Conservation (phyloP, 64 coral and sea anemone species). For the Stichodactyla helianthus region DNA sequence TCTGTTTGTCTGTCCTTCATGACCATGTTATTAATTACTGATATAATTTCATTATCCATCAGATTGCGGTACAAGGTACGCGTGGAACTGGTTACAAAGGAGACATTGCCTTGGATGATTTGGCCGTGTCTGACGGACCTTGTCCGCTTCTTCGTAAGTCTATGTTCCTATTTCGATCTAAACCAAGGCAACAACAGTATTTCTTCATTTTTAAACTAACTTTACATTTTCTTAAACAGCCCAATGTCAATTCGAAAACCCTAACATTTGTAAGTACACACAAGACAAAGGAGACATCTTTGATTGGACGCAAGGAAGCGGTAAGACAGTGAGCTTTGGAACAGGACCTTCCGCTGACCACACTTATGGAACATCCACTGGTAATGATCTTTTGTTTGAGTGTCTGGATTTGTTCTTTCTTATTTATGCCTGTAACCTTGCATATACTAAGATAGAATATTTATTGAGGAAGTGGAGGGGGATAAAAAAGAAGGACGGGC, state of each 20-base stretch:
- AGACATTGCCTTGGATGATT: conserved; percentile 82
- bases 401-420: too few relatives aligned
- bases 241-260: conserved; percentile 81
- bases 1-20: too few relatives aligned
- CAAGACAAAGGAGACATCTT: conserved; percentile 93
- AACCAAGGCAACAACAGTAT: too few relatives aligned
- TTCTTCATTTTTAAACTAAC: too few relatives aligned
- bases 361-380: conserved; percentile 70
- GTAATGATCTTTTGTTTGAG: conserved; percentile 31
- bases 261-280: conserved; percentile 73
- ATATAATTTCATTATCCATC: not conserved
- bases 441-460: too few relatives aligned
- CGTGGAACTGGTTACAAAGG: conserved; percentile 63
- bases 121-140: conserved; percentile 34
- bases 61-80: conserved; percentile 78
- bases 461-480: too few relatives aligned
- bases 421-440: too few relatives aligned
- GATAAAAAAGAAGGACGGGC: too few relatives aligned
- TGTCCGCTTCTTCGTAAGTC: conserved; percentile 46
- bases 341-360: conserved; percentile 85
- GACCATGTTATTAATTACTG: not conserved
- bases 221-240: conserved; percentile 29
- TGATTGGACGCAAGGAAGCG: conserved; percentile 83
- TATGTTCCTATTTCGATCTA: not conserved
- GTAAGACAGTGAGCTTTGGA: conserved; percentile 55